Conservation (phyloP, 2,888 invertebrate species). For the Mesorhabditis sp. region DNA sequence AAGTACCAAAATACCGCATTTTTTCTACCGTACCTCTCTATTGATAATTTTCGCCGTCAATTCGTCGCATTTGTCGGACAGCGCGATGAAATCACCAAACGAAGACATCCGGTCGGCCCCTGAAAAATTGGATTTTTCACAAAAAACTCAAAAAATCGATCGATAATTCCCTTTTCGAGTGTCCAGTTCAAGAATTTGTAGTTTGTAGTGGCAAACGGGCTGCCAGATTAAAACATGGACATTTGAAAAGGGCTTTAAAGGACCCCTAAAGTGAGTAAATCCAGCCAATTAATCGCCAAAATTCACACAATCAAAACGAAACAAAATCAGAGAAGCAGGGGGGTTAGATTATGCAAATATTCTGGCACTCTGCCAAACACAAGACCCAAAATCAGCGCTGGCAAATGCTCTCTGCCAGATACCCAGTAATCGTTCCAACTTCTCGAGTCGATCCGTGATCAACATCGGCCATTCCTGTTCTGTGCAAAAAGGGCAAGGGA, state of each 20-base stretch:
- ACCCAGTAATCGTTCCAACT: not conserved
- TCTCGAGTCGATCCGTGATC: not conserved
- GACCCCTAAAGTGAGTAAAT: too few relatives aligned
- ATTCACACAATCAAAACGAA: too few relatives aligned
- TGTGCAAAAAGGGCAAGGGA: not conserved
- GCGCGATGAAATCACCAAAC: slow-evolving; percentile 92
- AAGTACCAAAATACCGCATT: too few relatives aligned
- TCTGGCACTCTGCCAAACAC: too few relatives aligned
- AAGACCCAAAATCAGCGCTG: too few relatives aligned
- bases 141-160: slow-evolving; percentile 9
- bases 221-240: too few relatives aligned
- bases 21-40: slow-evolving; percentile 44
- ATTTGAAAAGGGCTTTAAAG: too few relatives aligned
- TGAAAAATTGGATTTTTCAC: slow-evolving; percentile 31
- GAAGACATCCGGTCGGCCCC: slow-evolving; percentile 97
- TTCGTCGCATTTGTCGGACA: slow-evolving; percentile 85
- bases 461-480: not conserved
- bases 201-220: too few relatives aligned
- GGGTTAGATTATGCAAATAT: too few relatives aligned
- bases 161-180: not conserved
- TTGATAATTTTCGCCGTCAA: slow-evolving; percentile 87
- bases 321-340: too few relatives aligned
- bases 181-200: not conserved
- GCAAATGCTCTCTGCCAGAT: not conserved
- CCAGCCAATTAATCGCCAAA: too few relatives aligned